A percentile compares a stretch with the other conserved stretches of the same genome.
These are phyloP conservation scores for Sebastes reedi DNA, from an alignment of 2,797 vertebrate species.

Conservation along the genomic window DNA sequence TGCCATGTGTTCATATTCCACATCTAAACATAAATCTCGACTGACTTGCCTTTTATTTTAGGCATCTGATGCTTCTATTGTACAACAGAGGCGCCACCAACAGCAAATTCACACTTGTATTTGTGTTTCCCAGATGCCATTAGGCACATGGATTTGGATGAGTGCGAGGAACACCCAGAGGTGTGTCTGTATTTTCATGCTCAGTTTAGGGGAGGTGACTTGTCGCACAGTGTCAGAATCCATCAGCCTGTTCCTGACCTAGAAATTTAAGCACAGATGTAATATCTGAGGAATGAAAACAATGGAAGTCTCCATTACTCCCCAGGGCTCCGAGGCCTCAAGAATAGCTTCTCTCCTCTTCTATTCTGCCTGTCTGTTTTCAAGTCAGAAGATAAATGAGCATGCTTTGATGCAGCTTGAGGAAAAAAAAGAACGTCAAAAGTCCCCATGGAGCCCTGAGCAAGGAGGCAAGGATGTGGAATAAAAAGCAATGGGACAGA, in stretches of 20 bases:
- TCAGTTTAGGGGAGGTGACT: conserved; percentile 46
- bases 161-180: conserved; percentile 53
- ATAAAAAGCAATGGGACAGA: conserved; percentile 44
- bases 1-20: conserved; percentile 15
- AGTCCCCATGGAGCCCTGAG: conserved; percentile 49
- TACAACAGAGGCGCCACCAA: conserved; percentile 11
- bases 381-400: conserved; percentile 73
- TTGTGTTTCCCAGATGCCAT: conserved; percentile 45
- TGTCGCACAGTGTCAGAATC: conserved; percentile 55
- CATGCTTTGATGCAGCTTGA: conserved; percentile 66
- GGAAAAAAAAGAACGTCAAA: conserved; percentile 34
- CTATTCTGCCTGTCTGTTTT: conserved; percentile 67
- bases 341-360: conserved; percentile 56
- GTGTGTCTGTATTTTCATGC: conserved; percentile 52
- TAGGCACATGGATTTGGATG: conserved; percentile 39
- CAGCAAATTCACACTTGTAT: conserved; percentile 41
- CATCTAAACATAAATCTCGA: conserved; percentile 26
- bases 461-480: conserved; percentile 38
- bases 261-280: conserved; percentile 65
- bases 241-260: conserved; percentile 64
- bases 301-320: conserved; percentile 62
- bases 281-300: conserved; percentile 64
- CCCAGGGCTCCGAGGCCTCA: conserved; percentile 46
- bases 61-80: conserved; percentile 23
- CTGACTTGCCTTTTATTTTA: conserved; percentile 38